These are phyloP conservation scores for Drosophila takahashii DNA, from an alignment of 1,140 invertebrate species.

Conservation along the genomic window DNA sequence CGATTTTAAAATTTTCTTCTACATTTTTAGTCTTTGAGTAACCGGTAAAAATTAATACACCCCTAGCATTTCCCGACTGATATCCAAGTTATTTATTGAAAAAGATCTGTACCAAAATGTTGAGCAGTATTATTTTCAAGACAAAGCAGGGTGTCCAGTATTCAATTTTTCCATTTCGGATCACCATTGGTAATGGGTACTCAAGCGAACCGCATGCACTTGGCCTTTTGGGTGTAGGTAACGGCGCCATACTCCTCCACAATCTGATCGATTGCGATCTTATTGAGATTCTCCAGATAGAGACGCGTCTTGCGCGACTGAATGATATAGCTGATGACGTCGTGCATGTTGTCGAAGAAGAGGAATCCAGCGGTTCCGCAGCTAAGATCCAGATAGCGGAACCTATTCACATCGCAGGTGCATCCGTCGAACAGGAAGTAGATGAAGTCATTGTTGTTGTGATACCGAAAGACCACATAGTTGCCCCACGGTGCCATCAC, in stretches of 20 bases:
- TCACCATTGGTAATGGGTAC: neutral
- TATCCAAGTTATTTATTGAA: neutral
- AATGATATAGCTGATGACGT: constrained; percentile 78
- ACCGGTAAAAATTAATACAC: too few species aligned
- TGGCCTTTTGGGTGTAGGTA: constrained; percentile 74
- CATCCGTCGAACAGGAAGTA: constrained; percentile 81
- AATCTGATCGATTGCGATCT: constrained; percentile 73
- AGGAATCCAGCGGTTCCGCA: constrained; percentile 79
- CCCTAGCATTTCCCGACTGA: neutral
- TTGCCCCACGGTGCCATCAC: constrained; percentile 84
- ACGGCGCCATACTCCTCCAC: constrained; percentile 77
- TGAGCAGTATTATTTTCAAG: neutral
- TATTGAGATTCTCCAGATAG: constrained; percentile 72
- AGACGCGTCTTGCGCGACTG: constrained; percentile 72
- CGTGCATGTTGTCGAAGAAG: constrained; percentile 71
- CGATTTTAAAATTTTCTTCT: too few species aligned
- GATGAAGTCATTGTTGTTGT: constrained; percentile 67
- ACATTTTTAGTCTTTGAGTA: too few species aligned
- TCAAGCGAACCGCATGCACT: constrained; percentile 72
- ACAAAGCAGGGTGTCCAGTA: too few species aligned
- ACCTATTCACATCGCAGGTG: constrained; percentile 79
- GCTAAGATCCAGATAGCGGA: constrained; percentile 78
- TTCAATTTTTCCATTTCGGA: neutral
- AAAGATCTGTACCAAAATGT: neutral
- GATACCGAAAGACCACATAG: constrained; percentile 78